Base-by-base conservation (phyloP, 2,888 invertebrate genomes). In the Calameuta filiformis region DNA sequence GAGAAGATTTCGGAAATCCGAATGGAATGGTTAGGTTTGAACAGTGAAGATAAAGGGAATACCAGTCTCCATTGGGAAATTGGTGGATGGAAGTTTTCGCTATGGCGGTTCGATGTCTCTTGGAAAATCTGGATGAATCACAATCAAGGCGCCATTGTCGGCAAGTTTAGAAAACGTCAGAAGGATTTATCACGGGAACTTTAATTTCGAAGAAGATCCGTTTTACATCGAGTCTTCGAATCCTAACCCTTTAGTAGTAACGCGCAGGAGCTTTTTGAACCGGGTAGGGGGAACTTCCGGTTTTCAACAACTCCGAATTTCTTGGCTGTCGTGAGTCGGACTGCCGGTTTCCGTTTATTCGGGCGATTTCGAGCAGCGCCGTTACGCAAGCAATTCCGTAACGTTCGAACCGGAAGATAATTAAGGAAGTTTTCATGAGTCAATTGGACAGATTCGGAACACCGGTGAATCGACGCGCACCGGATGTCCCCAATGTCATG, bases 341-440 rank as follows among this genome's bases (percentile, higher is more conserved):
- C 75, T 71, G 31, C 68, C 71, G 71, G 68, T 40, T 76, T 76
- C 79, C 80, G 81, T 81, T 83, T 81, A 79, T 80, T 83, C 81
- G 73, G 30, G 69, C 69, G 69, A 78, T 78, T 80, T 81, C 82
- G 77, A 79, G 77, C 81, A 77, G 73, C 78, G 15, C 33, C 74
- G 77, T 76, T 33, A 30, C 30, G 11, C 11, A 15, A 69, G 33
- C 69, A 31, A 3, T 30, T 31, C 30, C 6, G 15, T 71, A 73
- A 73, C 35, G 35, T 73, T 73, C 34, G 15, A 35, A 73, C 34
- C 73, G 73, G 79, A 79, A 85, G 88, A 89, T 91, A 91, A 91
- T 90, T 91, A 90, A 89, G 88, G 89, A 91, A 91, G 90, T 91
- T 91, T 90, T 86, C 85, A 80, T 83, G 82, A 87, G 84, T 90